Conservation (phyloP, 1,140 invertebrate genomes). For the Streblospio benedicti region DNA sequence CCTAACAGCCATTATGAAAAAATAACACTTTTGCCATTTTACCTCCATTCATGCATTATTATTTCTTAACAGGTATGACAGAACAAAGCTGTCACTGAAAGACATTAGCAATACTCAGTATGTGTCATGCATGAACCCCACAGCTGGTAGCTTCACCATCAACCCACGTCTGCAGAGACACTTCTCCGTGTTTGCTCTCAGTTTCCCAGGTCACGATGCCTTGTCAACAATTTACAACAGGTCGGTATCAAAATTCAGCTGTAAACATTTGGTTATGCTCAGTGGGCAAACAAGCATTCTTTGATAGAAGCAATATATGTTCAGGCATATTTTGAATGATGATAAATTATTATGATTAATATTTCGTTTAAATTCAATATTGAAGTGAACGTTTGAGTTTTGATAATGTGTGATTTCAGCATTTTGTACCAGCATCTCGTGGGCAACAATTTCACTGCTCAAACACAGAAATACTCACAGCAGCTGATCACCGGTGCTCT, state of each 20-base stretch:
- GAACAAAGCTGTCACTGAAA: constrained; percentile 80
- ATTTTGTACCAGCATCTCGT: constrained; percentile 74
- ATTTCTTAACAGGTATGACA: too few species aligned
- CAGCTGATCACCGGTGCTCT: constrained; percentile 74
- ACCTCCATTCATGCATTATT: too few species aligned
- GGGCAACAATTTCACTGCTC: constrained; percentile 63
- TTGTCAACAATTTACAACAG: constrained; percentile 80
- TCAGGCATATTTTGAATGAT: not conserved
- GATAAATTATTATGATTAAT: not conserved
- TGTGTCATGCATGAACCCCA: constrained; percentile 94
- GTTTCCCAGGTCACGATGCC: constrained; percentile 77
- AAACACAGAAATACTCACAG: constrained; percentile 51
- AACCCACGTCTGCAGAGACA: constrained; percentile 80
- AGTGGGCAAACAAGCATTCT: too few species aligned
- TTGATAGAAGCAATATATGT: not conserved
- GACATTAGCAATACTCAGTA: constrained; percentile 96
- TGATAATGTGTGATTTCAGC: too few species aligned
- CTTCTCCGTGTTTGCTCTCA: constrained; percentile 88
- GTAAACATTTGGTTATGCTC: too few species aligned
- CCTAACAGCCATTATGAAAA: too few species aligned
- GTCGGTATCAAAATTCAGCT: too few species aligned
- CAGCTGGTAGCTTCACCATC: constrained; percentile 90
- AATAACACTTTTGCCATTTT: too few species aligned
- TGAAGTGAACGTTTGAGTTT: too few species aligned
- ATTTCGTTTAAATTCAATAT: too few species aligned